Evolutionary conservation across 2,888 invertebrate species (phyloP), one percentile per base, ranked within the genome.

Genomic region (Dendrolimus houi): DNA sequence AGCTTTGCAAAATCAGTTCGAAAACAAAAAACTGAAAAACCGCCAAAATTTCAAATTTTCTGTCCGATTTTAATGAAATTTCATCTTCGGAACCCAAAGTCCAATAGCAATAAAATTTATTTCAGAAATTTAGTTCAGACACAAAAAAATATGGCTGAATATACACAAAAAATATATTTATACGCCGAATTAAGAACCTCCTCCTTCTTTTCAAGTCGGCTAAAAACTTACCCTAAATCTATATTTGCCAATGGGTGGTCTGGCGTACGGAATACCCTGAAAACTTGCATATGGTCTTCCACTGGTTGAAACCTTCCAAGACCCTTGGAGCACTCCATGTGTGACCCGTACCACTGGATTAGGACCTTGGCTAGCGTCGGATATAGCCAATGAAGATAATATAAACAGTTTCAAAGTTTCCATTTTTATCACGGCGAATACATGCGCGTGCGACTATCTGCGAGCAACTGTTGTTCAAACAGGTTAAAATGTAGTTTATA

Each of bases 241-340:
- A 55, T 91, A 83, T 61, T 92, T 90, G n/a, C 93, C 93, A 9
- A 93, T 72, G 1, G 94, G 94, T 12, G 94, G 92, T 56, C 91
- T 76, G 0, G 94, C 94, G 67, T 93, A 95, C 0, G 94, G 94
- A 55, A 95, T 83, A 0, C 94, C 94, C 65, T 92, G 87, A 65
- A 93, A 95, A 52, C 93, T 92, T 9, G 92, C 92, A 64, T 86
- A 93, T 0, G 74, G 70, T 62, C 91, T 71, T 17, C 89, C 85
- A 54, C 83, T 79, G 1, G 80, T 75, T 0, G 91, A 86, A 1
- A 75, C 68, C 58, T 79, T 83, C 91, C 91, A 91, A 0, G 78
- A 57, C 0, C 91, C 91, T 56, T 81, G 81, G 0, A 91, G 59
- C 0, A 79, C 56, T 0, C 91, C 91, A 57, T 84, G 74, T 1